Evolutionary conservation across 2,888 invertebrate species (phyloP).

Genomic region (Matsumyia berberina): DNA sequence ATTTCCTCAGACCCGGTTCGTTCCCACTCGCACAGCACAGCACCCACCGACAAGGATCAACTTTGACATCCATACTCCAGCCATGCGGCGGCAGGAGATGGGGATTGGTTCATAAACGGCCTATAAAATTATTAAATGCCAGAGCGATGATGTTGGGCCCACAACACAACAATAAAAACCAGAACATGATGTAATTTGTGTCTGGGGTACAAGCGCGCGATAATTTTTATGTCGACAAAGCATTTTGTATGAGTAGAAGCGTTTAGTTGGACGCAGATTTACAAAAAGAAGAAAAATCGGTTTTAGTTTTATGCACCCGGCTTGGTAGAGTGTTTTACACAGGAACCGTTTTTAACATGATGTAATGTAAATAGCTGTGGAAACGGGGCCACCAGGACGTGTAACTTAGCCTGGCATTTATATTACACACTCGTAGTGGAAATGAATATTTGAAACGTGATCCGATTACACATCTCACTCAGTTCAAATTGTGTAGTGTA

Average conservation of each 20-base stretch:
- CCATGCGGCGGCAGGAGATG: conserved; percentile 1
- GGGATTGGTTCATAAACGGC: conserved; percentile 40
- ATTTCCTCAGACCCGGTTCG: conserved; percentile 18
- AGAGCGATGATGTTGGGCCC: conserved; percentile 59
- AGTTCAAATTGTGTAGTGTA: conserved; percentile 50
- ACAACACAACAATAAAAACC: conserved; percentile 68
- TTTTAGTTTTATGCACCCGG: conserved; percentile 36
- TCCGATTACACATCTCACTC: conserved; percentile 66
- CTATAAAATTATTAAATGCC: conserved; percentile 73
- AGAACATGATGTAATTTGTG: conserved; percentile 73
- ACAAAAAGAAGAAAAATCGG: conserved; percentile 5
- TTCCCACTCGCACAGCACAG: not conserved
- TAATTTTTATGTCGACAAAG: conserved; percentile 68
- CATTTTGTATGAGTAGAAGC: conserved; percentile 41
- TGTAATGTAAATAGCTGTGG: conserved; percentile 38
- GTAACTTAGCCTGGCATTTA: conserved; percentile 59
- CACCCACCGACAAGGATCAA: conserved; percentile 34
- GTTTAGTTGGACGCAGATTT: conserved; percentile 52
- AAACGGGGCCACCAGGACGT: conserved; percentile 51
- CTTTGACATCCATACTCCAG: conserved; percentile 42
- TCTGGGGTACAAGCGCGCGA: conserved; percentile 62
- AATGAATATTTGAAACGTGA: conserved; percentile 76
- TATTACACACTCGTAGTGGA: conserved; percentile 68
- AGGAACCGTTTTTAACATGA: conserved; percentile 49
- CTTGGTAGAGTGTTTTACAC: conserved; percentile 8